phyloP scores from a whole-genome alignment of 1,140 invertebrate species.

The Bradysia coprophila region DNA sequence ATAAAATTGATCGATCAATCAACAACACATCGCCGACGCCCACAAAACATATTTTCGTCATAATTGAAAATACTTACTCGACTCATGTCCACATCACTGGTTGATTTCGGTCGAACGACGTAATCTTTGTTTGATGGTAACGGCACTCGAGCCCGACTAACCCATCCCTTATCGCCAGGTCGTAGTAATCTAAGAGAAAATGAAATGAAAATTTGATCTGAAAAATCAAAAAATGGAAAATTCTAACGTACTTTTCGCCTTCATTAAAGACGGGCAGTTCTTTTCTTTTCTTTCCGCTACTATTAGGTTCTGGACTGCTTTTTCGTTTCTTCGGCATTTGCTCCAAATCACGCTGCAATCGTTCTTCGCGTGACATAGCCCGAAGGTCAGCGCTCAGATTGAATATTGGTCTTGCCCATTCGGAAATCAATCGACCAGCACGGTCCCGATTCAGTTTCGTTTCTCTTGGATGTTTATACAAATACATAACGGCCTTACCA shows the following conservation, averaged over 20 bases:
- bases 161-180: constrained; percentile 91
- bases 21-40: not conserved
- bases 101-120: constrained; percentile 83
- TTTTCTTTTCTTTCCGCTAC: constrained; percentile 11
- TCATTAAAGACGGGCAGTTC: constrained; percentile 1
- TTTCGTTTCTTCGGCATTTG: constrained; percentile 48
- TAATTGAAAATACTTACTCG: constrained; percentile 32
- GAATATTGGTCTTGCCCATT: constrained; percentile 94
- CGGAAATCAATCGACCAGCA: constrained; percentile 83
- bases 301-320: constrained; percentile 24
- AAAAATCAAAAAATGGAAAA: constrained; percentile 2
- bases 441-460: constrained; percentile 81
- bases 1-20: constrained; percentile 2
- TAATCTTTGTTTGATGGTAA: constrained; percentile 93
- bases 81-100: constrained; percentile 67
- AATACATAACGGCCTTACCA: constrained; percentile 97
- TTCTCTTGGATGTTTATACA: constrained; percentile 98
- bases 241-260: constrained; percentile 10
- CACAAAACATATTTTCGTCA: constrained; percentile 3
- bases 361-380: constrained; percentile 66
- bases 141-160: constrained; percentile 85
- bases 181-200: constrained; percentile 33
- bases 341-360: constrained; percentile 78
- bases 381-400: constrained; percentile 92
- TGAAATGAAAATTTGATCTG: not conserved